Evolutionary conservation across 2,797 vertebrate species (phyloP).

Genomic region (Toxotes lorentzi): DNA sequence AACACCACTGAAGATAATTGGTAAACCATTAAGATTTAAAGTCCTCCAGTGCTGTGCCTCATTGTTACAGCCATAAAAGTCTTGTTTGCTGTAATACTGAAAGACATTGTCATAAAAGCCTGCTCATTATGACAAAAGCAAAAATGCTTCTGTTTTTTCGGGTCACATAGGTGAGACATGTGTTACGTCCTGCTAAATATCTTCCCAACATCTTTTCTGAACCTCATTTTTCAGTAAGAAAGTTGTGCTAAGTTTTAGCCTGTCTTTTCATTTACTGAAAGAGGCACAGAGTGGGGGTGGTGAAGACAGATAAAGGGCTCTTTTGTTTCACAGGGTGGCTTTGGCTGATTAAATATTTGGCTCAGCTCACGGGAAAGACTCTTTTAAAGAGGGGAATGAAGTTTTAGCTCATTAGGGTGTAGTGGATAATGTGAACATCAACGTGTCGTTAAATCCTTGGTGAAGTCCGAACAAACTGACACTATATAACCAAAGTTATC

Average conservation of each 20-base stretch:
- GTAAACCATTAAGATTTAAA: conserved; percentile 82
- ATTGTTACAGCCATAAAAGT: conserved; percentile 70
- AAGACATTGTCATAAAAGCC: conserved; percentile 56
- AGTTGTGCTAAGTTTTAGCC: conserved; percentile 14
- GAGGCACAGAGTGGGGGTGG: conserved; percentile 12
- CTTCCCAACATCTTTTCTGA: conserved; percentile 2
- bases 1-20: conserved; percentile 58
- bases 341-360: conserved; percentile 77
- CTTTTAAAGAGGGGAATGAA: conserved; percentile 25
- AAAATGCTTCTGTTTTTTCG: conserved; percentile 11
- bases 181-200: background rate
- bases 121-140: conserved; percentile 12
- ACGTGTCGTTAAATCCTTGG: background rate
- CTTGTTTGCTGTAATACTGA: conserved; percentile 53
- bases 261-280: conserved; percentile 48
- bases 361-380: conserved; percentile 46
- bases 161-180: background rate
- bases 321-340: conserved; percentile 73
- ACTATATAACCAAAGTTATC: background rate
- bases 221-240: conserved; percentile 9
- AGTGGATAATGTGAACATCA: background rate
- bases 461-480: background rate
- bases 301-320: conserved; percentile 55
- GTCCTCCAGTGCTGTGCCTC: conserved; percentile 65
- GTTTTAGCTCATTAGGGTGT: conserved; percentile 31